Evolutionary conservation across 2,888 invertebrate species (phyloP), one percentile per base, ranked within the genome.

Genomic region (Lapara coniferarum): DNA sequence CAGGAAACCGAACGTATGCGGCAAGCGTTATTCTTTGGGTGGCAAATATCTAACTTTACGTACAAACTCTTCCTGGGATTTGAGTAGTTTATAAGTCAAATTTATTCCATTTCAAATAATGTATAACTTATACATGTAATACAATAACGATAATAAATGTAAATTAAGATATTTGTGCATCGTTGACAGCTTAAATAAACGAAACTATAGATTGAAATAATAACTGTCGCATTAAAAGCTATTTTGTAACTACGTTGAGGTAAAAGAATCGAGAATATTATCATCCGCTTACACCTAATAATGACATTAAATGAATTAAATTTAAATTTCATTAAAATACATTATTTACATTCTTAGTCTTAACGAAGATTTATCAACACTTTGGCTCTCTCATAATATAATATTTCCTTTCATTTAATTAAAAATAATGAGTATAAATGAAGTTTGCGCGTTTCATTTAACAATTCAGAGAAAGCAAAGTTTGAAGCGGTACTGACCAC

Each of bases 381-480:
- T 91, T 92, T 92, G 91, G 91, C 89, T 91, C 86, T 87, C 87
- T 87, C 87, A 82, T 86, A 25, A 25, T 25, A 81, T 76, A 78
- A 73, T 72, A 68, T 72, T 73, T 81, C 49, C 69, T 72, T 73
- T 81, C 49, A 81, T 85, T 81, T 78, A 84, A 81, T 80, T 84
- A 85, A 85, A 82, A 68, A 84, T 88, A 89, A 88, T 90, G 91
- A 91, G 90, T 91, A 90, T 87, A 88, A 88, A 89, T 83, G 80
- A 84, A 84, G 73, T 73, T 73, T 72, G 76, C 72, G 69, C 77
- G 75, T 77, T 77, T 76, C 71, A 71, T 76, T 74, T 70, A 76
- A 74, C 37, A 68, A 72, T 73, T 75, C 76, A 68, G 76, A 84
- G 82, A 86, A 87, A 85, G 85, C 86, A 82, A 85, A 80, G 53